Evolutionary conservation across 2,797 vertebrate species (phyloP).

Genomic region (Spinibarbus caldwelli): DNA sequence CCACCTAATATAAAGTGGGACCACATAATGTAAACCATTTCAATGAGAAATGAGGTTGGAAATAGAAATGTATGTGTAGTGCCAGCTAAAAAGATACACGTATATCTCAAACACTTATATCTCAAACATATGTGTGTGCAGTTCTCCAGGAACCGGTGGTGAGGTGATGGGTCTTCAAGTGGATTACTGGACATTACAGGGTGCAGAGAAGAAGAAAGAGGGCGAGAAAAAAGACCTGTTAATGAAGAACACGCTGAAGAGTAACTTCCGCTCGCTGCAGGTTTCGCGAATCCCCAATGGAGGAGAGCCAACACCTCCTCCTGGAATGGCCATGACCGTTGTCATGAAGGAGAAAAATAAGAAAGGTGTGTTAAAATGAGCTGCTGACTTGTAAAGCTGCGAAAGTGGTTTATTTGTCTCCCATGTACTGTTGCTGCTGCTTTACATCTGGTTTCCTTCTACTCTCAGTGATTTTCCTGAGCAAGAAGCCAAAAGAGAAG

Average conservation of each 20-base stretch:
- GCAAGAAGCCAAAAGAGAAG: slow-evolving; percentile 77
- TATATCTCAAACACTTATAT: no score
- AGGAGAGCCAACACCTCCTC: slow-evolving; percentile 65
- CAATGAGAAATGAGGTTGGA: background rate
- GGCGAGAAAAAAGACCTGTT: slow-evolving; percentile 70
- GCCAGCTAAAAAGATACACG: no score
- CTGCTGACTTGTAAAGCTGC: no score
- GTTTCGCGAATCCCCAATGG: slow-evolving; percentile 68
- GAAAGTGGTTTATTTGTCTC: background rate
- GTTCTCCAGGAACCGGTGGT: slow-evolving; percentile 64
- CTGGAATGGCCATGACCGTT: slow-evolving; percentile 77
- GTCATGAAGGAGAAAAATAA: slow-evolving; percentile 81
- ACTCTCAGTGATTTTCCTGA: slow-evolving; percentile 76
- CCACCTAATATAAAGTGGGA: no score
- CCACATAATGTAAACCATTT: background rate
- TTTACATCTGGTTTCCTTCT: slow-evolving; percentile 16
- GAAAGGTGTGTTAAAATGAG: slow-evolving; percentile 64
- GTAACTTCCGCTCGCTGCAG: slow-evolving; percentile 76
- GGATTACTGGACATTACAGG: slow-evolving; percentile 75
- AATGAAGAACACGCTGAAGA: slow-evolving; percentile 76
- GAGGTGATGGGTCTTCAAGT: slow-evolving; percentile 79
- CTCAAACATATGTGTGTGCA: slow-evolving; percentile 41
- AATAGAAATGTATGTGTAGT: no score
- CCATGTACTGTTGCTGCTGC: background rate
- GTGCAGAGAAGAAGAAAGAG: slow-evolving; percentile 63